phyloP scores from a whole-genome alignment of 2,888 invertebrate species.

The Caenorhabditis macrosperma region DNA sequence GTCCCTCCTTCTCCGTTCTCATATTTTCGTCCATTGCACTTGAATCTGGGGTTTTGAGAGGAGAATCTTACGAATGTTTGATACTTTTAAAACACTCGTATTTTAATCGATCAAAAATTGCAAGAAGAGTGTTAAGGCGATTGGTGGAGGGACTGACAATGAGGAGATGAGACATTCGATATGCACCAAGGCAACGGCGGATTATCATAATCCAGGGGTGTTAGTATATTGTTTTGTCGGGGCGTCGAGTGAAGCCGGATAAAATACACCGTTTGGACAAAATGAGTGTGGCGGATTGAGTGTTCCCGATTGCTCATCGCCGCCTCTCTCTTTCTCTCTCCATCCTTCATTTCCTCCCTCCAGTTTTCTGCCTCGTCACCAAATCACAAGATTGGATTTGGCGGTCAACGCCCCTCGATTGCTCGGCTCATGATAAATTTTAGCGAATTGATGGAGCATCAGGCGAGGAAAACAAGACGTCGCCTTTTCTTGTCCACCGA shows the following conservation, averaged over 20 bases:
- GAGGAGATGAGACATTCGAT: constrained; percentile 51
- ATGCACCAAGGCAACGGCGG: constrained; percentile 46
- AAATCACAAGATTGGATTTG: constrained; percentile 49
- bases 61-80: neutral
- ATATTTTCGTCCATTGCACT: neutral
- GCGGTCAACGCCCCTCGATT: constrained; percentile 7
- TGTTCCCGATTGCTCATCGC: constrained; percentile 53
- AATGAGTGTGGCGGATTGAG: constrained; percentile 44
- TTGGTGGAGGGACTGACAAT: neutral
- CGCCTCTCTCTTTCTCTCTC: constrained; percentile 11
- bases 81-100: neutral
- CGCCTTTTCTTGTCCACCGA: neutral
- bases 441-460: constrained; percentile 22
- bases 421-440: neutral
- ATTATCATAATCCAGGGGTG: constrained; percentile 48
- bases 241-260: constrained; percentile 50
- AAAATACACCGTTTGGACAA: constrained; percentile 50
- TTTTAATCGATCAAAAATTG: constrained; percentile 49
- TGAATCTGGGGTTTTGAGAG: neutral
- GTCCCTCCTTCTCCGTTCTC: neutral
- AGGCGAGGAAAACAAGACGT: constrained; percentile 15
- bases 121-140: neutral
- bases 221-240: constrained; percentile 57
- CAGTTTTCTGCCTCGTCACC: constrained; percentile 27
- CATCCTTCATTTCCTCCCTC: neutral